Evolutionary conservation across 2,888 invertebrate species (phyloP).

Genomic region (Andrena trimmerana): DNA sequence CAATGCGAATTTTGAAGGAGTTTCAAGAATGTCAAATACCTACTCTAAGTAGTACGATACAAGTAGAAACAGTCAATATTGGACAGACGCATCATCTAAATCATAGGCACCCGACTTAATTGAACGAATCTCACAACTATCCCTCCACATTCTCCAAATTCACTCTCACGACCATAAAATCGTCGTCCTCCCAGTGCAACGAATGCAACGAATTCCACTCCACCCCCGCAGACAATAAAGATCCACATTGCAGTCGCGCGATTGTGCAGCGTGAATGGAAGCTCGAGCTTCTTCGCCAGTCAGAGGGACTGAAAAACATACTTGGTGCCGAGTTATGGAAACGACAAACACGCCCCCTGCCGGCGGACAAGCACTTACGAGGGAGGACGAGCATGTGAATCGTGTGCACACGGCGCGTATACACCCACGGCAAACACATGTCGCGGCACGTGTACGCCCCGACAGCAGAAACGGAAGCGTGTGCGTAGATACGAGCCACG

Average conservation of each 20-base stretch:
- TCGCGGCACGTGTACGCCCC: background rate
- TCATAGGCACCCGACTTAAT: too few species aligned
- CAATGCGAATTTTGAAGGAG: background rate
- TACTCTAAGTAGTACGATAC: background rate
- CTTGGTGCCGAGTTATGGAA: background rate
- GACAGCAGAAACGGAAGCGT: constrained; percentile 11
- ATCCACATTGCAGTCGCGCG: background rate
- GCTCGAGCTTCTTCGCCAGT: constrained; percentile 1
- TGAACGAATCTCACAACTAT: too few species aligned
- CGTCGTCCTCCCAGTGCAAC: too few species aligned
- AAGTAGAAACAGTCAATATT: background rate
- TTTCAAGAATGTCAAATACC: background rate
- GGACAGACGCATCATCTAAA: too few species aligned
- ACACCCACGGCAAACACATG: background rate
- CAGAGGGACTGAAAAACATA: background rate
- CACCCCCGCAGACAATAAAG: background rate
- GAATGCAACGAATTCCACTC: too few species aligned
- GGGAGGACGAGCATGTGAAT: background rate
- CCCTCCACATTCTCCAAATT: too few species aligned
- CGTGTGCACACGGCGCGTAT: background rate
- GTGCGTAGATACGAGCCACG: background rate
- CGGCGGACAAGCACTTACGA: constrained; percentile 1
- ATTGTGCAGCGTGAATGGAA: background rate
- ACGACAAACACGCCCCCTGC: constrained; percentile 5
- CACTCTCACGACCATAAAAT: background rate